Conservation (phyloP, 2,888 invertebrate species). For the Drosophila ustulata region DNA sequence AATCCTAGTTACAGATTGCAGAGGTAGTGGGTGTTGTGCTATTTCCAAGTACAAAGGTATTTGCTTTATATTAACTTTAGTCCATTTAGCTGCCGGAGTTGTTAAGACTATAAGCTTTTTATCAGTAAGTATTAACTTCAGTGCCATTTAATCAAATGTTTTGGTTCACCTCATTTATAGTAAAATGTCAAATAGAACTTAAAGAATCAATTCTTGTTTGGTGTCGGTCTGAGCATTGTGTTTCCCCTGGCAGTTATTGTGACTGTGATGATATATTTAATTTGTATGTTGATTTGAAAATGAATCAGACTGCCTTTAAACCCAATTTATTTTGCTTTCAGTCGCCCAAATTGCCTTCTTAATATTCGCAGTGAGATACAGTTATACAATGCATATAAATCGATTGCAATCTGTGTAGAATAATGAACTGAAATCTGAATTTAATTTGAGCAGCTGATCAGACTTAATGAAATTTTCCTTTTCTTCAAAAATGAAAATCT, state of each 20-base stretch:
- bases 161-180: too few species aligned
- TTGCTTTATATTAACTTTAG: background rate
- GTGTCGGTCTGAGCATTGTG: background rate
- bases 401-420: background rate
- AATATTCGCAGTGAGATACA: constrained; percentile 2
- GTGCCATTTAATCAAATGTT: background rate
- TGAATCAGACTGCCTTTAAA: background rate
- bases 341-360: background rate
- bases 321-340: background rate
- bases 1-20: background rate
- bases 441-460: background rate
- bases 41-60: background rate
- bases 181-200: background rate
- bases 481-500: background rate
- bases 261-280: background rate
- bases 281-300: background rate
- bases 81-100: background rate
- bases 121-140: background rate
- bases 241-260: background rate
- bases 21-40: background rate
- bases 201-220: constrained; percentile 4
- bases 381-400: background rate
- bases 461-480: background rate
- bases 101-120: background rate
- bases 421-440: background rate